Base-by-base conservation (phyloP, 2,888 invertebrate species). In the Epinotia nisella region DNA sequence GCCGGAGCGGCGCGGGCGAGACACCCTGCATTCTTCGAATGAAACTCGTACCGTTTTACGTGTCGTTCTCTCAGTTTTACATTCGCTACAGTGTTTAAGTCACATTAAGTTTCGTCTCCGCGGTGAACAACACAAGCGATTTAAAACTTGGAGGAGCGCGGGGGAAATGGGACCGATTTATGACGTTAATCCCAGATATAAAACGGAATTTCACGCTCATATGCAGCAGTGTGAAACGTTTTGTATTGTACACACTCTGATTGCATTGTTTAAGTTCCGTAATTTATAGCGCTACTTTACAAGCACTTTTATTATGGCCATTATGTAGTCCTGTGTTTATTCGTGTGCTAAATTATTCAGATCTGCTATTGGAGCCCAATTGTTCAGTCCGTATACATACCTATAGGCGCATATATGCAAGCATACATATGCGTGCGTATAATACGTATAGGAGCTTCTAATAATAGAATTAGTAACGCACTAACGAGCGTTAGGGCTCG, bases 1-100 rank as follows among this genome's bases (percentile, higher is more conserved):
- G 85, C 82, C 84, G 81, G 81, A 84, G 82, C 87, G 79, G 83
- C 79, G 81, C 80, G 87, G 86, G 87, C 86, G 89, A 87, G 89
- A 85, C 88, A 81, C 83, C 85, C 85, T 87, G 87, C 92, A 92
- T 92, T 91, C 90, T 89, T 85, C 83, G 82, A 79, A 79, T 83
- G 84, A 80, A 84, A 85, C 87, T 81, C 76, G 82, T 80, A 89
- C 86, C 87, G 85, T 88, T 89, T 86, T 85, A 89, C 87, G 85
- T 89, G 85, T 85, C 85, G 84, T 82, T 80, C 82, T 81, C 84
- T 82, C 85, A 85, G 85, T 89, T 90, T 87, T 88, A 90, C 88
- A 86, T 87, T 87, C 82, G 83, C 83, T 81, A 84, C 83, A 87
- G 80, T 86, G 85, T 87, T 90, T 87, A 89, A 91, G 88, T 91